Conservation (phyloP, 2,888 invertebrate species). For the Chirona hameri region DNA sequence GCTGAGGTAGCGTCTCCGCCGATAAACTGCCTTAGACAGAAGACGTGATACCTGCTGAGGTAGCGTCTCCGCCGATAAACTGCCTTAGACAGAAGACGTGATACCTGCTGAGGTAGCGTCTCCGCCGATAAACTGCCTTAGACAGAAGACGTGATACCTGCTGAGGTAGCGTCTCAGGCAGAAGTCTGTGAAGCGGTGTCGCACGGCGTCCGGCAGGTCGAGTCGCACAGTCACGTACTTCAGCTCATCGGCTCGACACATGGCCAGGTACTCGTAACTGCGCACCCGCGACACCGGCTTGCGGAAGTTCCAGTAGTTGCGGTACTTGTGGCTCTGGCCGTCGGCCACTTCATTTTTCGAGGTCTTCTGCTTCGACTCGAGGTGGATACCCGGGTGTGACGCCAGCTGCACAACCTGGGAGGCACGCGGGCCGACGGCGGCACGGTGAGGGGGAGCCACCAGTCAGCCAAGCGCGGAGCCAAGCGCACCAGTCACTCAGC, state of each 20-base stretch:
- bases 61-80: too few species aligned
- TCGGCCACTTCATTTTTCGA: not conserved
- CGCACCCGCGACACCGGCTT: not conserved
- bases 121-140: too few species aligned
- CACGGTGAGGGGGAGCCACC: not conserved
- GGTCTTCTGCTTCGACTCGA: not conserved
- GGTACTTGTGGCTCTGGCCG: not conserved
- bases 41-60: too few species aligned
- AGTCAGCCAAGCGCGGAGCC: too few species aligned
- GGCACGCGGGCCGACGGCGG: not conserved
- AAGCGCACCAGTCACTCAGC: too few species aligned
- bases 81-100: too few species aligned
- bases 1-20: too few species aligned
- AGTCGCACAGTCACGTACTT: not conserved
- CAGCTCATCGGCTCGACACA: not conserved
- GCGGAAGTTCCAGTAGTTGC: not conserved
- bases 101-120: too few species aligned
- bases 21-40: too few species aligned
- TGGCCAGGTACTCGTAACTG: slow-evolving; percentile 24
- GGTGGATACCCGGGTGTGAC: not conserved
- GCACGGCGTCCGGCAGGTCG: not conserved
- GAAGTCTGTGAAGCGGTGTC: not conserved
- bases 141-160: too few species aligned
- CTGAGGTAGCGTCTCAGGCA: not conserved
- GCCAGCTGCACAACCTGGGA: not conserved